Conservation (phyloP, 1,140 invertebrate species). For the Drosophila quadrilineata region DNA sequence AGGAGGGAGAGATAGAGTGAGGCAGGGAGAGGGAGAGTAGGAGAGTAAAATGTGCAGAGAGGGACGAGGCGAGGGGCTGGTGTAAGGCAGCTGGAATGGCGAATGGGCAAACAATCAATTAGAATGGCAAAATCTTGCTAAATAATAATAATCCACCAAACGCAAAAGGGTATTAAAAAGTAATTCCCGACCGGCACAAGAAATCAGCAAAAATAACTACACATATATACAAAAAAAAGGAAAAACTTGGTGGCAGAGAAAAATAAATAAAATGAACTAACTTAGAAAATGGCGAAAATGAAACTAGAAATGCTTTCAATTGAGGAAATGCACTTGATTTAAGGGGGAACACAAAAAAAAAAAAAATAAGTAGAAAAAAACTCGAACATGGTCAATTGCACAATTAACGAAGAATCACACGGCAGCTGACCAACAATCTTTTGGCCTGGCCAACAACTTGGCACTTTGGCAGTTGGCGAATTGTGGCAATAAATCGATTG, state of each 20-base stretch:
- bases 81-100: conserved; percentile 29
- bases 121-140: conserved; percentile 75
- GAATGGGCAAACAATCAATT: conserved; percentile 71
- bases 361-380: not conserved
- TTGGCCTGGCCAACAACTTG: not conserved
- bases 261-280: too few species aligned
- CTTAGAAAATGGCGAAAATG: conserved; percentile 36
- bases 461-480: conserved; percentile 12
- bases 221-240: conserved; percentile 1
- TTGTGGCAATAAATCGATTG: conserved; percentile 67
- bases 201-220: conserved; percentile 32
- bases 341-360: not conserved
- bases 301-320: not conserved
- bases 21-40: not conserved
- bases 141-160: conserved; percentile 67
- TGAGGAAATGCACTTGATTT: conserved; percentile 7
- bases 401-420: not conserved
- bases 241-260: too few species aligned
- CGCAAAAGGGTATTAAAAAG: conserved; percentile 74
- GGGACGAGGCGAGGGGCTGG: not conserved
- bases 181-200: conserved; percentile 63
- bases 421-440: not conserved
- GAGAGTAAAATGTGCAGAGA: not conserved
- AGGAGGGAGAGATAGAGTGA: conserved; percentile 2
- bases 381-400: conserved; percentile 20